phyloP scores from a whole-genome alignment of 2,888 invertebrate species.

The Orthosia cruda region DNA sequence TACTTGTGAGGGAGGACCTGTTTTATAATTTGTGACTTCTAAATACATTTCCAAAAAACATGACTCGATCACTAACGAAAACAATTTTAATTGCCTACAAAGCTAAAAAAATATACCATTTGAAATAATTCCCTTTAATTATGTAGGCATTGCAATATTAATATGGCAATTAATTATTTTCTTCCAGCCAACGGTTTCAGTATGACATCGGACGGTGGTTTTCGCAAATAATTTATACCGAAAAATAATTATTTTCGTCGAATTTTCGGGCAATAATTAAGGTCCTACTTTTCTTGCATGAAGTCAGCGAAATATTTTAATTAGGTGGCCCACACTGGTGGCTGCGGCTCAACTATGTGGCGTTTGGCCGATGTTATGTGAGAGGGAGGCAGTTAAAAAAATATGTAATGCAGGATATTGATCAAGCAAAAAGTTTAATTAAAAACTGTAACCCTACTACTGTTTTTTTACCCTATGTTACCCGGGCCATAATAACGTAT shows the following conservation, averaged over 20 bases:
- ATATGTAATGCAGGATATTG: too few species aligned
- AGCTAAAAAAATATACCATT: slow-evolving; percentile 1
- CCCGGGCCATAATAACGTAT: too few species aligned
- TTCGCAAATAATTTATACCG: slow-evolving; percentile 46
- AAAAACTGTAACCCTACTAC: too few species aligned
- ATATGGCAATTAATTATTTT: slow-evolving; percentile 79
- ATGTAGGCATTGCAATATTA: slow-evolving; percentile 66
- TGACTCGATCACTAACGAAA: too few species aligned
- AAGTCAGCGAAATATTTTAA: slow-evolving; percentile 88
- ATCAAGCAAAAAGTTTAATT: too few species aligned
- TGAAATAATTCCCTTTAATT: slow-evolving; percentile 34
- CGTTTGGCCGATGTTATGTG: slow-evolving; percentile 61
- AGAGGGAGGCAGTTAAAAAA: slow-evolving; percentile 40
- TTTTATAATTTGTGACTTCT: too few species aligned
- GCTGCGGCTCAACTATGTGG: slow-evolving; percentile 58
- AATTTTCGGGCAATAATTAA: slow-evolving; percentile 66
- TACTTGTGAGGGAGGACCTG: too few species aligned
- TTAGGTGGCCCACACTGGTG: slow-evolving; percentile 84
- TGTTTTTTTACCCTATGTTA: too few species aligned
- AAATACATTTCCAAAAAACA: too few species aligned
- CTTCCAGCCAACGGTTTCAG: slow-evolving; percentile 70
- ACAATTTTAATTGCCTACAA: slow-evolving; percentile 15
- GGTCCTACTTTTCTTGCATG: slow-evolving; percentile 74
- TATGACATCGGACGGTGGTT: slow-evolving; percentile 54
- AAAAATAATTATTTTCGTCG: slow-evolving; percentile 59